Evolutionary conservation across 2,797 vertebrate species (phyloP).

Genomic region (Myiotriccus ornatus): DNA sequence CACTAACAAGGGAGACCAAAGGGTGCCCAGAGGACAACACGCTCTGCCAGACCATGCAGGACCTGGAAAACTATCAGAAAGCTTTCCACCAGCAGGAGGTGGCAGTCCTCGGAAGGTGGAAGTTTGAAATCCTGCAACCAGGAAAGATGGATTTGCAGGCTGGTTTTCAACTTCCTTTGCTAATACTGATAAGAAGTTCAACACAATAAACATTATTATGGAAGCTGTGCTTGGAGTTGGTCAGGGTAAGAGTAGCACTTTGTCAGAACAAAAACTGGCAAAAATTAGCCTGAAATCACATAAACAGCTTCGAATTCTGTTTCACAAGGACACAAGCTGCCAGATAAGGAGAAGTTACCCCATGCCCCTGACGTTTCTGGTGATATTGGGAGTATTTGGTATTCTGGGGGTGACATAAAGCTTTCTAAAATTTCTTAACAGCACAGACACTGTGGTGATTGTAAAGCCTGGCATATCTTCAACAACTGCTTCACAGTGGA

Average conservation of each 20-base stretch:
- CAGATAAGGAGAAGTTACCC: not conserved
- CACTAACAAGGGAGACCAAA: not conserved
- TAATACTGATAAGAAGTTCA: not conserved
- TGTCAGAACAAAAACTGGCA: not conserved
- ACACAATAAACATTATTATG: not conserved
- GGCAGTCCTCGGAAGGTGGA: not conserved
- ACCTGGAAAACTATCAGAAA: not conserved
- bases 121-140: not conserved
- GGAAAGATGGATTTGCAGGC: not conserved
- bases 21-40: not conserved
- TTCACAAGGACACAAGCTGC: not conserved
- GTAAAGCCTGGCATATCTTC: not conserved
- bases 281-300: not conserved
- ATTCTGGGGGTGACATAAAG: not conserved
- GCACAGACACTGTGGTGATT: not conserved
- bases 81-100: not conserved
- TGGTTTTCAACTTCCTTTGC: not conserved
- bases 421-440: not conserved
- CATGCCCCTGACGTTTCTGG: not conserved
- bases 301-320: not conserved
- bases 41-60: not conserved
- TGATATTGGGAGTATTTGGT: not conserved
- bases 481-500: accelerated
- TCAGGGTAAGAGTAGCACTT: not conserved
- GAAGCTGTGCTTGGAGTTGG: not conserved